These are phyloP conservation scores for Channa striata DNA, from an alignment of 2,797 vertebrate species.

Conservation along the genomic window DNA sequence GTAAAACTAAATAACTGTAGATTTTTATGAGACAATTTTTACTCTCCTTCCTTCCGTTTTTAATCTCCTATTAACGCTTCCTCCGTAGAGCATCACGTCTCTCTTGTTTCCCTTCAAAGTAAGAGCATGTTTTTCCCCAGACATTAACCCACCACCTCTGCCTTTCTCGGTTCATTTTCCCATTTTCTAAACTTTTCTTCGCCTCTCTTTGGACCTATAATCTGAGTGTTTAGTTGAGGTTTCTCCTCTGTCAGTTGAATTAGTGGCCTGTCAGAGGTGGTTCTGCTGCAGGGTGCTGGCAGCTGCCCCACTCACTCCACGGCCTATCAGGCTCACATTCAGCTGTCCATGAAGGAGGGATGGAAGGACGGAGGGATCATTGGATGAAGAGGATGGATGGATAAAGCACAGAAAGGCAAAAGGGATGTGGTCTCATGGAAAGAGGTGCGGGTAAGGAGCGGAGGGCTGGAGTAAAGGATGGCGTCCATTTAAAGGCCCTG, in stretches of 20 bases:
- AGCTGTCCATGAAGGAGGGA: slow-evolving; percentile 80
- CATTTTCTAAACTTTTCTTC: slow-evolving; percentile 67
- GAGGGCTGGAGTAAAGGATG: slow-evolving; percentile 52
- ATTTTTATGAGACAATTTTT: slow-evolving; percentile 51
- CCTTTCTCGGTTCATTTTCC: slow-evolving; percentile 46
- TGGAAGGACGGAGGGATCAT: slow-evolving; percentile 71
- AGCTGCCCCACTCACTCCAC: slow-evolving; percentile 80
- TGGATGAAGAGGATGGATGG: slow-evolving; percentile 53
- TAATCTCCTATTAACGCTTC: slow-evolving; percentile 34
- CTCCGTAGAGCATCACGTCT: slow-evolving; percentile 20
- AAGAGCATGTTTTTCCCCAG: slow-evolving; percentile 32
- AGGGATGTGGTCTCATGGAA: slow-evolving; percentile 51
- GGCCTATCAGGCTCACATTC: slow-evolving; percentile 81
- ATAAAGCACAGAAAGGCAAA: slow-evolving; percentile 48
- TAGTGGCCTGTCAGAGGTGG: slow-evolving; percentile 86
- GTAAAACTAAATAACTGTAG: slow-evolving; percentile 56
- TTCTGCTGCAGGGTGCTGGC: slow-evolving; percentile 83
- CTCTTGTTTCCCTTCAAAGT: slow-evolving; percentile 21
- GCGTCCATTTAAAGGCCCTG: slow-evolving; percentile 53
- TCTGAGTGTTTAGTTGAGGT: slow-evolving; percentile 78
- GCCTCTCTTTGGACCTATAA: slow-evolving; percentile 68
- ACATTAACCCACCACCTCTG: slow-evolving; percentile 23
- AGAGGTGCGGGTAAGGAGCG: slow-evolving; percentile 52
- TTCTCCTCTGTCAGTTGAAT: slow-evolving; percentile 83
- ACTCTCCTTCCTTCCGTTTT: slow-evolving; percentile 2